Evolutionary conservation across 1,140 invertebrate species (phyloP), one percentile per base, ranked within the genome.

Genomic region (Neuroterus valhalla): DNA sequence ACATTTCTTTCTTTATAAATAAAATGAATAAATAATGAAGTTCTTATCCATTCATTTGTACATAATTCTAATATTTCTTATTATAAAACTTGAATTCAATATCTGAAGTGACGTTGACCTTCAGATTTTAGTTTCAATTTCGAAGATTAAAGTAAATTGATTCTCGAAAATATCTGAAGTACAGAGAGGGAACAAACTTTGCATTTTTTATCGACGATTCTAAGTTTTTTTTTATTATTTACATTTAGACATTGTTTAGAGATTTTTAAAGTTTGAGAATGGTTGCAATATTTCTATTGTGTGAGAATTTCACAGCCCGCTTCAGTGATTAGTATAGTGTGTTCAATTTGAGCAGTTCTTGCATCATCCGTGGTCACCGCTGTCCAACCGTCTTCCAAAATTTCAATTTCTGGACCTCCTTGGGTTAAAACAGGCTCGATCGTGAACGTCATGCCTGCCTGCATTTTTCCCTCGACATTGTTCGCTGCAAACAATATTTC

Each of bases 361-460:
- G 95, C 92, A 81, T 93, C 89, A 84, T 98, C 97, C 8, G 90
- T 74, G 0, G 95, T 97, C 0, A 96, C 90, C 8, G 94, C 94
- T 1, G 97, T 98, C 97, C 97, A 98, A 0, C 94, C 94, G 89
- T 98, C 97, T 48, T 96, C 92, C 26, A 96, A 89, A 52, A 98
- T 90, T 2, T 92, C 89, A 23, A 96, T 91, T 21, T 94, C 90
- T 12, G 91, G 87, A 2, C 82, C 87, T 0, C 97, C 97, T 82
- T 96, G 93, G 19, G 93, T 93, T 19, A 98, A 83, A 15, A 96
- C 93, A n/a, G 98, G 98, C 85, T 98, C 97, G 52, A 99, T 96
- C 1, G 97, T 98, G 85, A 99, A 98, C 1, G 95, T 96, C 96
- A 98, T 98, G 23, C 97, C 97, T 50, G 94, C 84, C 78, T 92